Conservation (phyloP, 2,888 invertebrate species). For the Chrysodeixis includens region DNA sequence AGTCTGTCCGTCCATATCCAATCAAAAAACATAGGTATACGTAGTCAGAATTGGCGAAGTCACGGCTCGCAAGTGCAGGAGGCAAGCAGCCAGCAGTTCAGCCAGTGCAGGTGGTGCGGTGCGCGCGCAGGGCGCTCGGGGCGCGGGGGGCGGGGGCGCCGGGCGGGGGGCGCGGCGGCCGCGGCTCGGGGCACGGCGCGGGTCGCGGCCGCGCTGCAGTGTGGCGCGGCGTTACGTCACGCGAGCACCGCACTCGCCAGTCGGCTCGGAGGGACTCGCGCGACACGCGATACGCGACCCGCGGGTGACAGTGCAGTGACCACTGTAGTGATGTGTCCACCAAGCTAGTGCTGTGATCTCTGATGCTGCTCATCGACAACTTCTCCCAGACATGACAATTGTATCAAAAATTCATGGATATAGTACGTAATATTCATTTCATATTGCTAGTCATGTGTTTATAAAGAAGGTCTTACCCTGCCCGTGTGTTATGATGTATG, state of each 20-base stretch:
- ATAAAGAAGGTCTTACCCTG: not conserved
- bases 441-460: not conserved
- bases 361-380: not conserved
- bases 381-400: slow-evolving; percentile 25
- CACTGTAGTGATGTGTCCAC: slow-evolving; percentile 29
- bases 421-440: slow-evolving; percentile 35
- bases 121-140: slow-evolving; percentile 29
- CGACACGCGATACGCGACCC: slow-evolving; percentile 13
- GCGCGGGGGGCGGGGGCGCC: slow-evolving; percentile 43
- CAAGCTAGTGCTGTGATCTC: slow-evolving; percentile 20
- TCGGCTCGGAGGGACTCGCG: slow-evolving; percentile 20
- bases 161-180: no score
- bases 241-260: slow-evolving; percentile 48
- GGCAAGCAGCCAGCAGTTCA: slow-evolving; percentile 6
- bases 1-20: no score
- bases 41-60: not conserved
- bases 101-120: slow-evolving; percentile 20
- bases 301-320: slow-evolving; percentile 25
- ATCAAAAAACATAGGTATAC: not conserved
- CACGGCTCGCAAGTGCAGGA: not conserved
- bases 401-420: slow-evolving; percentile 21
- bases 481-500: not conserved
- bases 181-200: slow-evolving; percentile 44
- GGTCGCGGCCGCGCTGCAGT: slow-evolving; percentile 68
- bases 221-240: slow-evolving; percentile 74